Conservation (phyloP, 2,113 vertebrate genomes). For the Proterorhinus semilunaris region DNA sequence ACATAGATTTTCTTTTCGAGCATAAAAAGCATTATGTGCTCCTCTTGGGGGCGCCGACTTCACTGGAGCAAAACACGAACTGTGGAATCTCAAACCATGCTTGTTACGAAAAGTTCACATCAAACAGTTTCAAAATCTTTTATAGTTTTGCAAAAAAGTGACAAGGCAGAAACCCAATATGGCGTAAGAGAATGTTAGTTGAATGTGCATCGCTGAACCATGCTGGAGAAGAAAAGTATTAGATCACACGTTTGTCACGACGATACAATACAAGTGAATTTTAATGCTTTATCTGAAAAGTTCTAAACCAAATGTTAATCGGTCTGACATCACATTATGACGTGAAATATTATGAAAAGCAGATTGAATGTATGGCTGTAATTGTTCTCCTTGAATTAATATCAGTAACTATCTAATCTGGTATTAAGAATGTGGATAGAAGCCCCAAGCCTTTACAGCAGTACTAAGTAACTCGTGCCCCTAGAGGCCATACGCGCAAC, state of each 20-base stretch:
- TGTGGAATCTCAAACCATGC: slow-evolving; percentile 50
- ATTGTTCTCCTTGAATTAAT: no score
- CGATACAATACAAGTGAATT: no score
- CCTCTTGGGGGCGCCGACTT: slow-evolving; percentile 54
- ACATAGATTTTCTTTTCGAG: not conserved
- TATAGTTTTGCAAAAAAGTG: not conserved
- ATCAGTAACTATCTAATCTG: no score
- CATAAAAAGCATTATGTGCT: slow-evolving; percentile 27
- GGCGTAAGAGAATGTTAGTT: not conserved
- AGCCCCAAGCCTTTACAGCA: no score
- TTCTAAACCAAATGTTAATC: no score
- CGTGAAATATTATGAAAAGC: no score
- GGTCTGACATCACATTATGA: no score
- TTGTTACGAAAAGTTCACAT: slow-evolving; percentile 1
- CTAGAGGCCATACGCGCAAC: no score
- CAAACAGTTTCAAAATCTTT: slow-evolving; percentile 2
- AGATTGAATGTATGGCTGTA: no score
- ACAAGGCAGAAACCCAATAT: not conserved
- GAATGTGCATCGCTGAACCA: not conserved
- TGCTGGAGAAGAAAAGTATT: not conserved
- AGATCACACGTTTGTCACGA: not conserved
- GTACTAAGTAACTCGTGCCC: no score
- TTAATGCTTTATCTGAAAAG: no score
- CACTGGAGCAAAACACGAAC: slow-evolving; percentile 32
- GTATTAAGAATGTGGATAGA: no score